Evolutionary conservation across 2,113 vertebrate genomes (phyloP), one percentile per base, ranked within the genome.

Genomic region (Tauraco erythrolophus): DNA sequence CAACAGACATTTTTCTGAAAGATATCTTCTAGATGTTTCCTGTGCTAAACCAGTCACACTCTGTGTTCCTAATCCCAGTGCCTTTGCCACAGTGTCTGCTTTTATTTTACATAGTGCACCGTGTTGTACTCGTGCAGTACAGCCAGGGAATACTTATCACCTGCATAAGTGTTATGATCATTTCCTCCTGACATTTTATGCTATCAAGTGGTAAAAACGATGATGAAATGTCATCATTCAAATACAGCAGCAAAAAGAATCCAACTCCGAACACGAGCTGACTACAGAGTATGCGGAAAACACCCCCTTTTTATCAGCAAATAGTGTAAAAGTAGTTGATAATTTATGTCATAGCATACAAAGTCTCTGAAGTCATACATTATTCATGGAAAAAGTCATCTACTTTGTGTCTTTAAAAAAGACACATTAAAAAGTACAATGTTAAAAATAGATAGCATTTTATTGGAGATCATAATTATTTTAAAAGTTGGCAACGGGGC

Each of bases 401-500:
- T 94, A 92, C 95, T 97, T 95, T 96, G 93, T 94, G 91, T 95
- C 97, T 97, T 97, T 96, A 92, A 89, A 97, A 97, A 92, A 95
- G 96, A 96, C 93, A 79, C 94, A 82, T 88, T 97, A 94, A 97
- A 96, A 98, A 98, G 96, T 87, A 94, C 88, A 88, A 72, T 92
- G 94, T 98, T 96, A 95, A 98, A 98, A 98, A 98, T 95, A 97
- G 96, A 96, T 96, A 90, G 87, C 90, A 97, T 97, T 98, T 97
- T 98, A 88, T 97, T 93, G 91, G 94, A 94, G 96, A 98, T 97
- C 92, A 93, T 97, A 97, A 97, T 98, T 97, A 98, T 98, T 97
- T 97, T 86, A 97, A 97, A 98, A 98, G 91, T 94, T 96, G 97
- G 92, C 96, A 97, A 92, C 88, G 65, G 72, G 75, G 89, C 79